phyloP scores from a whole-genome alignment of 2,888 invertebrate species.

The Neelides folsomi region DNA sequence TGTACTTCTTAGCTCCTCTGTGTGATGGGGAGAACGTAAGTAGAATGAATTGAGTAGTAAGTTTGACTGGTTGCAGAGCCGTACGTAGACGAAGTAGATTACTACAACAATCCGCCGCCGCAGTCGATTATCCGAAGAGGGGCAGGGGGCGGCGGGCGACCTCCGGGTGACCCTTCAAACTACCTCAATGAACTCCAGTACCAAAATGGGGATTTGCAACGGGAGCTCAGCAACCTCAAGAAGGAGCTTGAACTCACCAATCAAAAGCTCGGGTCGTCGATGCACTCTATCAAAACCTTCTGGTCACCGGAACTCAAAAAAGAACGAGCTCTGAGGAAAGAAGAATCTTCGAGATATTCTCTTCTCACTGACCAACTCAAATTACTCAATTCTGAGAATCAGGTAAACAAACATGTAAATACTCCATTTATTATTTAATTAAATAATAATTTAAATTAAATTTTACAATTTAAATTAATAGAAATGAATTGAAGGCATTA shows the following conservation, averaged over 20 bases:
- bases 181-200: constrained; percentile 78
- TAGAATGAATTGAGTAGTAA: constrained; percentile 35
- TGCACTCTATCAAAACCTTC: constrained; percentile 99
- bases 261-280: constrained; percentile 93
- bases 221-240: constrained; percentile 79
- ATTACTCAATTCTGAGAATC: constrained; percentile 88
- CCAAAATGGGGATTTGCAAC: constrained; percentile 86
- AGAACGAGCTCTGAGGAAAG: constrained; percentile 88
- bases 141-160: constrained; percentile 22
- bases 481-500: too few relatives aligned
- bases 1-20: too few relatives aligned
- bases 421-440: too few relatives aligned
- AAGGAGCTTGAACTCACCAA: constrained; percentile 90
- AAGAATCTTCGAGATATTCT: constrained; percentile 93
- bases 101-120: constrained; percentile 59
- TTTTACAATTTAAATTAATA: too few relatives aligned
- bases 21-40: too few relatives aligned
- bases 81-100: constrained; percentile 36
- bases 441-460: background rate
- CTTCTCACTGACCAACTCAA: constrained; percentile 93
- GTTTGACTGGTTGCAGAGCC: constrained; percentile 10
- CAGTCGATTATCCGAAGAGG: constrained; percentile 41
- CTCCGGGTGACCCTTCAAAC: constrained; percentile 42
- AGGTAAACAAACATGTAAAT: constrained; percentile 48
- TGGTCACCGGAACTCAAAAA: constrained; percentile 99